These are phyloP conservation scores for Clarias fuscus DNA, from an alignment of 2,797 vertebrate genomes.

Conservation along the genomic window DNA sequence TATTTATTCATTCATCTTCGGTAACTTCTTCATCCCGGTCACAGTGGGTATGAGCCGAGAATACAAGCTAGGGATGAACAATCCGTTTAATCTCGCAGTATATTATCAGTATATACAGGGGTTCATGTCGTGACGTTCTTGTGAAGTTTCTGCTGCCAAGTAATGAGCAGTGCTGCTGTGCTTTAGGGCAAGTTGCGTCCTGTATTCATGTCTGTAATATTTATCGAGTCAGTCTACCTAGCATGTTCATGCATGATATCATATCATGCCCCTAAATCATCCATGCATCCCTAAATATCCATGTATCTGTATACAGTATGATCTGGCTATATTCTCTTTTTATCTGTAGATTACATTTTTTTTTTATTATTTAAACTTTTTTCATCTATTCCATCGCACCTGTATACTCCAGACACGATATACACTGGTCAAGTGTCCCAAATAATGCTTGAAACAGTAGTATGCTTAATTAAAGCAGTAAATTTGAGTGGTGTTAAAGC, in stretches of 20 bases:
- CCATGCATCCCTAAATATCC: background rate
- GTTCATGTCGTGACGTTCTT: background rate
- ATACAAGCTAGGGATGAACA: background rate
- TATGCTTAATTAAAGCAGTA: constrained; percentile 43
- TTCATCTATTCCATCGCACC: background rate
- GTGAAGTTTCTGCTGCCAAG: background rate
- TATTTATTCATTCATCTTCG: background rate
- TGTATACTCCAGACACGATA: background rate
- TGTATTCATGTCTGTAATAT: background rate
- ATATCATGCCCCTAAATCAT: background rate
- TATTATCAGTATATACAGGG: background rate
- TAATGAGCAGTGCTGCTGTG: background rate
- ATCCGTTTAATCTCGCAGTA: background rate
- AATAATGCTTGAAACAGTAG: constrained; percentile 39
- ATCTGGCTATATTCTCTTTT: background rate
- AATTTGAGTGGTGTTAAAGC: constrained; percentile 43
- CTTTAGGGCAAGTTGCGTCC: background rate
- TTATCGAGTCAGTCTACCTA: background rate
- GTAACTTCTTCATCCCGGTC: background rate
- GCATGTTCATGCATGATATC: background rate
- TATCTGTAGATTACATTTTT: background rate
- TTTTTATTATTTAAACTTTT: background rate
- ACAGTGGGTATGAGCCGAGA: too few relatives aligned
- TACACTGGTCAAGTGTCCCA: constrained; percentile 15
- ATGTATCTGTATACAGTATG: background rate